A percentile compares a stretch with the other conserved stretches of the same genome.
Conservation (phyloP, 2,113 vertebrate genomes). For the Bufo gargarizans region DNA sequence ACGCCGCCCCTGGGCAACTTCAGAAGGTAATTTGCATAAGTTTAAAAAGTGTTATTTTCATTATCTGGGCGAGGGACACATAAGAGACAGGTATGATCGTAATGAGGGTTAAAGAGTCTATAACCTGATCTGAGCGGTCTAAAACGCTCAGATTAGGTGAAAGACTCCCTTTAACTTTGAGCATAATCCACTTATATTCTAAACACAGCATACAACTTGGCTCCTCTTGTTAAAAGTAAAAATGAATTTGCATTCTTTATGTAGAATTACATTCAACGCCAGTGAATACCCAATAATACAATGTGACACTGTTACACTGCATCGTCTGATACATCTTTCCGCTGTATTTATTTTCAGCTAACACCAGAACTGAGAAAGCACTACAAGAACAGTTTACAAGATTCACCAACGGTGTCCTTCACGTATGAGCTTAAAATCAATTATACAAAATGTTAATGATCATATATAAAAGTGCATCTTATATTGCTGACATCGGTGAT, state of each 20-base stretch:
- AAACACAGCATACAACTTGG: background rate
- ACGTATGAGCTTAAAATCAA: background rate
- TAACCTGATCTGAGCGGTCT: no score
- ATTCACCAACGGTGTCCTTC: background rate
- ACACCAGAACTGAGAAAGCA: background rate
- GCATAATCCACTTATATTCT: background rate
- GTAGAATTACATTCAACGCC: background rate
- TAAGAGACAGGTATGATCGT: no score
- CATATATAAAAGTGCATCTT: background rate
- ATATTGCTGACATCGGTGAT: background rate
- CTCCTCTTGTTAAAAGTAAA: no score
- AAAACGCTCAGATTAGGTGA: no score
- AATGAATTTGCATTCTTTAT: background rate
- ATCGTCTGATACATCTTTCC: background rate
- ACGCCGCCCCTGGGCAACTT: no score
- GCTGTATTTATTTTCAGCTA: constrained; percentile 8
- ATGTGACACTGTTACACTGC: background rate
- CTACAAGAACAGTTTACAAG: background rate
- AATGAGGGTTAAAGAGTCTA: no score
- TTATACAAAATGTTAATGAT: background rate
- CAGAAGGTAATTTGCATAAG: no score
- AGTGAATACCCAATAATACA: background rate
- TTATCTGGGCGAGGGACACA: no score
- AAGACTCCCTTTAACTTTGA: no score
- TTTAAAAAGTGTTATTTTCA: no score